phyloP scores from a whole-genome alignment of 1,140 invertebrate genomes.

The Drosophila pandora region DNA sequence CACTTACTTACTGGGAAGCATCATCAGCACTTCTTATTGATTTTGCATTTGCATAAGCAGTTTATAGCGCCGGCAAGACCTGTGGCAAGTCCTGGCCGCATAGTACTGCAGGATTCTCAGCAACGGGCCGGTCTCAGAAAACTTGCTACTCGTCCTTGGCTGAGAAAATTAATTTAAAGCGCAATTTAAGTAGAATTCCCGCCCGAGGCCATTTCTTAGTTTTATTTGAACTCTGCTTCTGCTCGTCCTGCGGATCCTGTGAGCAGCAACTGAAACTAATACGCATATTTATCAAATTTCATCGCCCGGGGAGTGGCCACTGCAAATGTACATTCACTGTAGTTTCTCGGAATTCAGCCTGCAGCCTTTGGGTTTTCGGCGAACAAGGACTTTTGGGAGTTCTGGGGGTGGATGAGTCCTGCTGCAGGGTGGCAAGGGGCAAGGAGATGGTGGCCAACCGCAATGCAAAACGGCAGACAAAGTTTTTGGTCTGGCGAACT shows the following conservation, averaged over 20 bases:
- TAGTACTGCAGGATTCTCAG: constrained; percentile 47
- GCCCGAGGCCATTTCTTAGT: constrained; percentile 38
- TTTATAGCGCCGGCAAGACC: constrained; percentile 29
- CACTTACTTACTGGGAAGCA: background rate
- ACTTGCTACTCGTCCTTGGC: constrained; percentile 11
- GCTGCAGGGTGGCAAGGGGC: background rate
- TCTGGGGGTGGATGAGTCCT: background rate
- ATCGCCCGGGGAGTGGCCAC: constrained; percentile 58
- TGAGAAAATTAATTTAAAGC: constrained; percentile 69
- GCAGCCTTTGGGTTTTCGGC: constrained; percentile 47
- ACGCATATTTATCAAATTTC: constrained; percentile 82
- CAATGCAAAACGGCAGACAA: constrained; percentile 68
- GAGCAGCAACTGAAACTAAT: constrained; percentile 71
- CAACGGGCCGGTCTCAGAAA: background rate
- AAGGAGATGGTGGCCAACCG: constrained; percentile 35
- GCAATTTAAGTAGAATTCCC: constrained; percentile 64
- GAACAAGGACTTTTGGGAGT: constrained; percentile 2
- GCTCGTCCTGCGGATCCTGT: constrained; percentile 2
- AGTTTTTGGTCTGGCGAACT: constrained; percentile 68
- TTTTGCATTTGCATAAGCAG: constrained; percentile 55
- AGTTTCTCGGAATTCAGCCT: constrained; percentile 55
- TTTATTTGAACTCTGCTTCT: constrained; percentile 50
- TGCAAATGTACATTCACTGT: constrained; percentile 58
- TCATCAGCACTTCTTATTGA: constrained; percentile 42
- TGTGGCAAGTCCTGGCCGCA: background rate